Base-by-base conservation (phyloP, 2,888 invertebrate genomes). In the Deilephila elpenor region DNA sequence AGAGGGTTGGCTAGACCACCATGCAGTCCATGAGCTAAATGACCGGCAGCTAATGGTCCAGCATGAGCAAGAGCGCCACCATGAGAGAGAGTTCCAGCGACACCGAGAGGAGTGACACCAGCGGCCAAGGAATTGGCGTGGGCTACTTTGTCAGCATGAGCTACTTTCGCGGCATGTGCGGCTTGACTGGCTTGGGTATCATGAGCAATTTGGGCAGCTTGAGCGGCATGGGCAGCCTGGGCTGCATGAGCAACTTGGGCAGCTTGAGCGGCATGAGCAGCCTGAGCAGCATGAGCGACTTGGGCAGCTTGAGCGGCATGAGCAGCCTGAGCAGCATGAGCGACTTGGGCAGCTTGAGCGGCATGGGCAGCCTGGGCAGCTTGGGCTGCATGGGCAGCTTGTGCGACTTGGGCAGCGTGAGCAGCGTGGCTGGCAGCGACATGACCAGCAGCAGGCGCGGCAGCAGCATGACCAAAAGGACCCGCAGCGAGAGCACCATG, bases 391-490 rank as follows among this genome's bases (percentile, higher is more conserved):
- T 60, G 60, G 5, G 17, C 77, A n/a, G 51, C 73, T 14, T 76
- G 73, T 37, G 73, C 62, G 29, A 78, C 78, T 60, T 78, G 77
- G 6, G 78, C 20, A 32, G 56, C 71, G 7, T 75, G 77, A 11
- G 79, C 79, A 37, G 78, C 78, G 53, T 78, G 76, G 7, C 77
- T 29, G 29, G 51, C 70, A 44, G 61, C 32, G n/a, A 64, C 32
- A 19, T 67, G 59, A n/a, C n/a, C n/a, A n/a, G n/a, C n/a, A 11
- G 5, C 20, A 20, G 34, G 34, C 14, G 37, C 25, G 11, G 60
- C 59, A 44, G 70, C 74, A 56, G 74, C 74, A 14, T 80, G 80
- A 32, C 81, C 78, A n/a, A 79, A 56, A n/a, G 79, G 80, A 61
- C 81, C 82, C 37, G 78, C 77, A 73, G 25, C 67, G 14, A 11